Base-by-base conservation (phyloP, 2,113 vertebrate genomes). In the Caranx ignobilis region DNA sequence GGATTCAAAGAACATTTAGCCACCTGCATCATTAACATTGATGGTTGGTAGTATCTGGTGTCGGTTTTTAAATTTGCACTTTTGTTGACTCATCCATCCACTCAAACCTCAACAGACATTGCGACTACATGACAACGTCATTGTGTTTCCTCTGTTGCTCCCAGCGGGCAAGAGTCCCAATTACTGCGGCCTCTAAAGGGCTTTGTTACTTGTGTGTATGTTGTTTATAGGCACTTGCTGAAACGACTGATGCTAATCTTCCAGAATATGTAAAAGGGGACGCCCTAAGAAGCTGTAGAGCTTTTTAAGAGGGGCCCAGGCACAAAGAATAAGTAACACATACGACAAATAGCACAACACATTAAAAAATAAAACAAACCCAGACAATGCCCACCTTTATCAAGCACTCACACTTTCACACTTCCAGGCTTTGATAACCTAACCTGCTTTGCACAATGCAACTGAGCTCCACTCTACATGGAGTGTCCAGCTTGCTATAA, bases 391-490 rank as follows among this genome's bases (percentile, higher is more conserved):
- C 26, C 26, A 26, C 26, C 26, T 26, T 26, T 26, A 26, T 26
- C 26, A 26, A 26, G 26, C 26, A 26, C 26, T 26, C 26, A 26
- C 26, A 26, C 26, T 26, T 26, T 26, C 1, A 26, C 26, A 26
- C 26, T 26, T 26, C 1, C 26, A 26, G 26, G 26, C 1, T 55
- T 59, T 56, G 41, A 45, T 41, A 12, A 26, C 64, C 57, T 68
- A 79, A 60, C 75, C 67, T 64, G 66, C 37, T 68, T 15, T n/a
- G 12, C 52, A 64, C 32, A 21, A 50, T n/a, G 54, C 68, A 50
- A 71, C 54, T 32, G n/a, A 84, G 54, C 37, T 18, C 31, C 67
- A 54, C 59, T 77, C 57, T 21, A 62, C n/a, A 67, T 60, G 31
- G 8, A 74, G 48, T 35, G 34, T 72, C 57, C 19, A 18, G 16